These are phyloP conservation scores for Chaitophorus viminalis DNA, from an alignment of 2,888 invertebrate genomes.

Conservation along the genomic window DNA sequence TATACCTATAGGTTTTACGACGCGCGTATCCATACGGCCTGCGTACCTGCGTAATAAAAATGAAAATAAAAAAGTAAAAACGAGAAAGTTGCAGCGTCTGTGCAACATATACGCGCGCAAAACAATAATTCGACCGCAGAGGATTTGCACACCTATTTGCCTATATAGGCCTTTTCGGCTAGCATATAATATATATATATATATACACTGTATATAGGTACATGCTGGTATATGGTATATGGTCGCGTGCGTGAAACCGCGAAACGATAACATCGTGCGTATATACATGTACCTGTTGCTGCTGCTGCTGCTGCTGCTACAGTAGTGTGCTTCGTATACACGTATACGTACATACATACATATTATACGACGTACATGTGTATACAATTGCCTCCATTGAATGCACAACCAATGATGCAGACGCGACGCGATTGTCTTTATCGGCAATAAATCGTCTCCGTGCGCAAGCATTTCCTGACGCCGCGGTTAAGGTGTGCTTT, in stretches of 20 bases:
- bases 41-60: not conserved
- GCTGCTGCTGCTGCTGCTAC: not conserved
- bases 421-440: slow-evolving; percentile 29
- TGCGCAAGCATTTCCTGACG: not conserved
- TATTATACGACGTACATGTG: not conserved
- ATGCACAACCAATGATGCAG: not conserved
- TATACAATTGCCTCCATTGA: not conserved
- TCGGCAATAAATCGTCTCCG: slow-evolving; percentile 25
- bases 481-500: not conserved
- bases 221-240: not conserved
- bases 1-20: not conserved
- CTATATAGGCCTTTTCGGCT: not conserved
- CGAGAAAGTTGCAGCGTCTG: not conserved
- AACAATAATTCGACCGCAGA: not conserved
- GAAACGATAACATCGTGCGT: slow-evolving; percentile 1
- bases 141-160: not conserved
- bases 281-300: not conserved
- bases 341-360: not conserved
- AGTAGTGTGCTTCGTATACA: not conserved
- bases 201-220: not conserved
- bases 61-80: not conserved
- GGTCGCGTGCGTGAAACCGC: slow-evolving; percentile 15
- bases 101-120: not conserved
- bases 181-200: not conserved
- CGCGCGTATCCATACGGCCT: no score